These are phyloP conservation scores for Protonemura montana DNA, from an alignment of 2,888 invertebrate species.

Conservation along the genomic window DNA sequence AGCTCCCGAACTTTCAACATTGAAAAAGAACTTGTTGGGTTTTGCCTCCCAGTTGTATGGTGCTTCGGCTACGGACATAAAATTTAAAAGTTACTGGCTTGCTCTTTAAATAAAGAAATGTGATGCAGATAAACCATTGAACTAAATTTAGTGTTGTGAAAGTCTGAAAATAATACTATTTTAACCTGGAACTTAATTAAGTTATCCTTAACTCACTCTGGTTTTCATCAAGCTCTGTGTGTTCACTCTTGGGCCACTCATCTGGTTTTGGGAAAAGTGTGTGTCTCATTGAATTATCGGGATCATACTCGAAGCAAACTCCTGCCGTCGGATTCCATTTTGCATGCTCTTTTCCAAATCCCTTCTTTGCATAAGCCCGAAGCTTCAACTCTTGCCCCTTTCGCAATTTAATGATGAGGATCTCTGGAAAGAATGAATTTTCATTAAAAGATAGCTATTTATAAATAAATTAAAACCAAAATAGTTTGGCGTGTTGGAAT, in stretches of 20 bases:
- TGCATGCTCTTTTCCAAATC: constrained; percentile 98
- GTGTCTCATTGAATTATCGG: constrained; percentile 96
- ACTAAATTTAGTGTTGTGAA: too few species aligned
- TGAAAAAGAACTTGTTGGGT: constrained; percentile 96
- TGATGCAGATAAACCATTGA: too few species aligned
- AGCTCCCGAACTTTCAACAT: constrained; percentile 95
- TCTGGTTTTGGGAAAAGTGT: constrained; percentile 96
- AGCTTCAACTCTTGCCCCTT: constrained; percentile 93
- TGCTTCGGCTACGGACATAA: constrained; percentile 89
- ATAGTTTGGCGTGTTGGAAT: too few species aligned
- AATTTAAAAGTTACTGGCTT: too few species aligned
- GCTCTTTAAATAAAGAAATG: too few species aligned
- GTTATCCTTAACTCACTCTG: constrained; percentile 67
- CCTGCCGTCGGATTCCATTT: constrained; percentile 99
- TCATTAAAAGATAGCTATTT: neutral
- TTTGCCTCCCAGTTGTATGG: constrained; percentile 93
- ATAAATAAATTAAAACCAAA: too few species aligned
- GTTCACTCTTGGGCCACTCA: constrained; percentile 99
- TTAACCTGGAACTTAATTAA: too few species aligned
- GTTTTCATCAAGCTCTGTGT: constrained; percentile 85
- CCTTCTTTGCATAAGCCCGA: constrained; percentile 95
- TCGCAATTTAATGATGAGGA: constrained; percentile 74
- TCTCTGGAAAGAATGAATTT: constrained; percentile 60
- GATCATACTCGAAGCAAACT: constrained; percentile 99
- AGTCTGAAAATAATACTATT: too few species aligned